phyloP scores from a whole-genome alignment of 2,113 vertebrate species.

The Prolemur simus region DNA sequence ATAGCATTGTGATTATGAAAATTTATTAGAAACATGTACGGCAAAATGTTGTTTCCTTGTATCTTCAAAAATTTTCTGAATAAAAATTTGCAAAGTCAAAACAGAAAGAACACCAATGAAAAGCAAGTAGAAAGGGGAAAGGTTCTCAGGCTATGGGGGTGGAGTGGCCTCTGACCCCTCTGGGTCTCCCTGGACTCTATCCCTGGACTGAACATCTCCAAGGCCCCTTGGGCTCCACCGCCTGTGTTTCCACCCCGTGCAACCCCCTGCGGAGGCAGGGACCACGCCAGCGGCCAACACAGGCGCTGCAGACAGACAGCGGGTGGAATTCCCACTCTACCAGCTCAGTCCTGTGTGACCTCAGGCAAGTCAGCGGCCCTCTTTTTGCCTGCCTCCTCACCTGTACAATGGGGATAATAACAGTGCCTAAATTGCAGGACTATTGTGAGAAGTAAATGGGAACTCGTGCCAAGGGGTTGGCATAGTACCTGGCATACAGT shows the following conservation, averaged over 20 bases:
- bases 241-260: accelerated
- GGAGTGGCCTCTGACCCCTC: neutral
- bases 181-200: neutral
- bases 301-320: neutral
- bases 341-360: accelerated
- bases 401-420: neutral
- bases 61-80: too few species aligned
- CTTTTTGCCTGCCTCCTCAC: neutral
- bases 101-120: too few species aligned
- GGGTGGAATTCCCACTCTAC: accelerated
- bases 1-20: too few species aligned
- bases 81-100: too few species aligned
- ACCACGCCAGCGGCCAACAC: accelerated
- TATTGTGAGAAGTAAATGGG: accelerated
- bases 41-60: too few species aligned
- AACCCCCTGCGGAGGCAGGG: accelerated
- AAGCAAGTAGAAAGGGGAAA: too few species aligned
- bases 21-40: too few species aligned
- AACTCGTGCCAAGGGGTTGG: neutral
- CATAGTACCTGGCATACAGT: accelerated
- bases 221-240: accelerated
- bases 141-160: accelerated
- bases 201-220: neutral
- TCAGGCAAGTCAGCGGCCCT: neutral
- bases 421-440: neutral